phyloP scores from a whole-genome alignment of 2,888 invertebrate species.

The Caenorhabditis sulstoni region DNA sequence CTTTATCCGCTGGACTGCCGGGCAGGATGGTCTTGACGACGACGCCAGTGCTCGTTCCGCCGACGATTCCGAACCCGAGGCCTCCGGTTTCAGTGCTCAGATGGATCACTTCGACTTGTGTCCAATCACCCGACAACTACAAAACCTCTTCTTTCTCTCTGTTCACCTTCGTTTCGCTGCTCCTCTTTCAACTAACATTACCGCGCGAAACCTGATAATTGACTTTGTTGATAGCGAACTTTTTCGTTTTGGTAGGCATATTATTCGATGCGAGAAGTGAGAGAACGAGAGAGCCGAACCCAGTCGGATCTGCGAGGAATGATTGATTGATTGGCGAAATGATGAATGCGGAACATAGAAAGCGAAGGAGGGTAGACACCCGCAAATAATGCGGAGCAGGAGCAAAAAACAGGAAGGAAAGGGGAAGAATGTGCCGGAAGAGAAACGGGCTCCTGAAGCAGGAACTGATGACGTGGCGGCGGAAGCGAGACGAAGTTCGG shows the following conservation, averaged over 20 bases:
- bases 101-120: conserved; percentile 98
- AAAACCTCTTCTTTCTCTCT: conserved; percentile 58
- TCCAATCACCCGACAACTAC: conserved; percentile 98
- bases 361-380: conserved; percentile 1
- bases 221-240: conserved; percentile 58
- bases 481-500: neutral
- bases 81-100: conserved; percentile 88
- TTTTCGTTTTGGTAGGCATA: conserved; percentile 50
- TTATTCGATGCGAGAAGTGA: neutral
- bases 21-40: conserved; percentile 98
- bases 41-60: conserved; percentile 95
- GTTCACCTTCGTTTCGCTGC: neutral
- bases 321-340: conserved; percentile 54
- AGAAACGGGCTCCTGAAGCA: conserved; percentile 4
- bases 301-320: conserved; percentile 32
- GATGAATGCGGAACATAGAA: conserved; percentile 35
- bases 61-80: conserved; percentile 99
- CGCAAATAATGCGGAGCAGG: conserved; percentile 28
- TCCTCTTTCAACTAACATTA: conserved; percentile 40
- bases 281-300: conserved; percentile 1
- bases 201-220: conserved; percentile 62
- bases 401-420: conserved; percentile 18
- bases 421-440: conserved; percentile 13
- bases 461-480: conserved; percentile 18
- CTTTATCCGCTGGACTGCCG: conserved; percentile 96